phyloP scores from a whole-genome alignment of 2,888 invertebrate species.

The Melolontha melolontha region DNA sequence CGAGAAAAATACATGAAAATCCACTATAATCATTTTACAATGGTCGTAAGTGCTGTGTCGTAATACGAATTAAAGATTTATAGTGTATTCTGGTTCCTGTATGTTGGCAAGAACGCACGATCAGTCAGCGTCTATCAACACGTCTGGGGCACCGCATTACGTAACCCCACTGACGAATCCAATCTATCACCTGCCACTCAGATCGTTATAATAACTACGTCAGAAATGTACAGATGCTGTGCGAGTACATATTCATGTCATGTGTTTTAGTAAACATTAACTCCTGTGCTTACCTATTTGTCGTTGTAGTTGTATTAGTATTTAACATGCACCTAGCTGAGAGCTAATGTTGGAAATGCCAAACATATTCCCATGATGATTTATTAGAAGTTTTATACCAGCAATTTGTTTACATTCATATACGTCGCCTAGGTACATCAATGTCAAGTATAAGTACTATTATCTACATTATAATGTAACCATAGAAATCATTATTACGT shows the following conservation, averaged over 20 bases:
- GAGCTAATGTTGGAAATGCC: constrained; percentile 17
- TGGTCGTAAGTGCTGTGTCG: constrained; percentile 45
- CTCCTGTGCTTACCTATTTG: constrained; percentile 23
- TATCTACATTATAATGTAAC: not conserved
- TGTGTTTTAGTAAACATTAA: constrained; percentile 37
- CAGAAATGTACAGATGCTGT: constrained; percentile 47
- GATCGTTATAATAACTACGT: constrained; percentile 49
- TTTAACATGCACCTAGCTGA: constrained; percentile 10
- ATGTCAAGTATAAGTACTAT: constrained; percentile 4
- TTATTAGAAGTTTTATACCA: constrained; percentile 15
- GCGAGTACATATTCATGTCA: constrained; percentile 46
- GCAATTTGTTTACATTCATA: constrained; percentile 8
- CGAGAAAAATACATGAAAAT: constrained; percentile 58
- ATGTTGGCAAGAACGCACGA: constrained; percentile 49
- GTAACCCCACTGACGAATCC: constrained; percentile 49
- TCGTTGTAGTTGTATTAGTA: constrained; percentile 18
- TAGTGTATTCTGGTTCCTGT: constrained; percentile 49
- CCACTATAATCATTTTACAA: constrained; percentile 56
- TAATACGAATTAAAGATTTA: constrained; percentile 53
- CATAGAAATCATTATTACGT: not conserved
- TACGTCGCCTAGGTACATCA: not conserved
- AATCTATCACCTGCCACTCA: constrained; percentile 54
- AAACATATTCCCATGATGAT: constrained; percentile 13
- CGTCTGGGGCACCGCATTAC: constrained; percentile 49
- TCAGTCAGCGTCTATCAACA: constrained; percentile 54